Base-by-base conservation (phyloP, 2,797 vertebrate species). In the Nasua narica region DNA sequence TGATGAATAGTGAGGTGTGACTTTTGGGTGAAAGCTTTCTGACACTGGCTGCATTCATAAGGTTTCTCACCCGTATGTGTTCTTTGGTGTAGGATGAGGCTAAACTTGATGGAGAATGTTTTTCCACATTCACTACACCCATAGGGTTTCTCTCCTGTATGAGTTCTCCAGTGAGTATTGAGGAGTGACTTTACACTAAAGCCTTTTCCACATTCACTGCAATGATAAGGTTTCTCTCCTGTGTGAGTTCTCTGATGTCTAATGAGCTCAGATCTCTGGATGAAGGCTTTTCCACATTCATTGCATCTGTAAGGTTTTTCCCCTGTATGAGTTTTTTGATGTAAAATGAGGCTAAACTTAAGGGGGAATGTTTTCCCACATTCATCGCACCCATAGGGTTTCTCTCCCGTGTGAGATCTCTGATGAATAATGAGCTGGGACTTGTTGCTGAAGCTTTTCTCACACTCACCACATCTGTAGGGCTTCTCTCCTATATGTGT, bases 321-420 rank as follows among this genome's bases (percentile, higher is more conserved):
- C 23, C 56, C 50, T 9, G 37, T 82, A 9, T 91, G 76, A 35
- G 5, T 48, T 65, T 91, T 87, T 88, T 88, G 1, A 60, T 83
- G 70, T 83, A 83, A 83, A 88, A 95, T 84, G 50, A 92, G 50
- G 21, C 69, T 88, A 84, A 95, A 89, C 35, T 77, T 92, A 70
- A 88, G 50, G 67, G 48, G 78, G 35, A 82, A 69, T 58, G 50
- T 95, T 76, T 95, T 92, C 16, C 58, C 21, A 18, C 77, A 88
- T 16, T 88, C 40, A 50, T 35, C 6, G 1, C 77, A 92, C 29
- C 69, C 85, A 43, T 52, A 83, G 27, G 58, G 50, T 35, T 88
- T 92, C 50, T 83, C 85, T 83, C 58, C 58, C 0, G 0, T 77
- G 40, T 88, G 84, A 88, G 12, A 50, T 50, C 69, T 29, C 90